phyloP scores from a whole-genome alignment of 2,888 invertebrate species.

The Pocota personata region DNA sequence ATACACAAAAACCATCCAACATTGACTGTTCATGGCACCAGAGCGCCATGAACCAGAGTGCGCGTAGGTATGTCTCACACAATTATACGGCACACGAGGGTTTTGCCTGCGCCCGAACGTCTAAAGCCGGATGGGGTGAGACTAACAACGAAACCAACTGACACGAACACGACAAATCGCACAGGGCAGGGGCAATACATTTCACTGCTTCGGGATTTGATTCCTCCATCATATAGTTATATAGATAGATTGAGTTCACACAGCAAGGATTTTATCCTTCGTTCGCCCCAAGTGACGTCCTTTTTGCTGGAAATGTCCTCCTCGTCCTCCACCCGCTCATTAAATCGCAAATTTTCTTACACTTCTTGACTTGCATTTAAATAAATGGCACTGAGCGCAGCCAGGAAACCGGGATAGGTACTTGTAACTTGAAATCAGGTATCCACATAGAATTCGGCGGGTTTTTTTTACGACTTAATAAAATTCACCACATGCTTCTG shows the following conservation, averaged over 20 bases:
- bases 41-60: slow-evolving; percentile 44
- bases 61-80: slow-evolving; percentile 60
- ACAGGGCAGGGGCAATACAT: slow-evolving; percentile 68
- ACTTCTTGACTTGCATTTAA: slow-evolving; percentile 74
- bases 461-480: slow-evolving; percentile 69
- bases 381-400: slow-evolving; percentile 68
- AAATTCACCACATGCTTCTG: slow-evolving; percentile 71
- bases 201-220: slow-evolving; percentile 73
- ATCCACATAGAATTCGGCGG: slow-evolving; percentile 66
- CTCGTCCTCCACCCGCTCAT: slow-evolving; percentile 53
- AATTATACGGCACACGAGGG: slow-evolving; percentile 72
- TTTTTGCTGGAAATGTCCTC: slow-evolving; percentile 44
- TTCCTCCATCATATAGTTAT: slow-evolving; percentile 56
- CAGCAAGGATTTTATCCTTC: slow-evolving; percentile 65
- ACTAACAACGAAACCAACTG: slow-evolving; percentile 76
- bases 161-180: slow-evolving; percentile 75
- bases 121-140: slow-evolving; percentile 74
- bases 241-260: slow-evolving; percentile 36
- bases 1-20: slow-evolving; percentile 57
- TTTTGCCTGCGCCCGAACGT: slow-evolving; percentile 68
- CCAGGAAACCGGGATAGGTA: slow-evolving; percentile 59
- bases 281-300: slow-evolving; percentile 67
- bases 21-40: slow-evolving; percentile 72
- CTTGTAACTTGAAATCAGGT: slow-evolving; percentile 70
- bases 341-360: slow-evolving; percentile 73